These are phyloP conservation scores for Osmerus mordax DNA, from an alignment of 2,113 vertebrate species.

Conservation along the genomic window DNA sequence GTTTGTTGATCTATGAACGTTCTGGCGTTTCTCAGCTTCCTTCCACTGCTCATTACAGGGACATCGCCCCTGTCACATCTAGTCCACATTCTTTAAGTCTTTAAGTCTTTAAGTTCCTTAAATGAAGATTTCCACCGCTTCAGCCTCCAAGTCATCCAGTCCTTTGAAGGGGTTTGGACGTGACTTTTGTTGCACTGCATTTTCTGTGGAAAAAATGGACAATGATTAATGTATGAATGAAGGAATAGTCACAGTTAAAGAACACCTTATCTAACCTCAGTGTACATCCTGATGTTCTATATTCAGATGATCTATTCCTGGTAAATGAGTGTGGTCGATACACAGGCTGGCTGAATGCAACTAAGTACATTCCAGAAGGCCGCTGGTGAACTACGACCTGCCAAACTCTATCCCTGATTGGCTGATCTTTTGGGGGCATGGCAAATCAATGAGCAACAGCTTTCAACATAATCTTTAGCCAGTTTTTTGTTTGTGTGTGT, in stretches of 20 bases:
- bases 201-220: not conserved
- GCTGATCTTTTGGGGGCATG: conserved; percentile 32
- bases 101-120: conserved; percentile 37
- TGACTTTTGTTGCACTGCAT: conserved; percentile 5
- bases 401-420: conserved; percentile 45
- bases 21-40: conserved; percentile 26
- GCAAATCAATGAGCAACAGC: conserved; percentile 56
- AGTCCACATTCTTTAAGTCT: conserved; percentile 24
- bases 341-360: conserved; percentile 12
- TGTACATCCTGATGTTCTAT: conserved; percentile 46
- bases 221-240: not conserved
- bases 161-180: conserved; percentile 62
- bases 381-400: conserved; percentile 51
- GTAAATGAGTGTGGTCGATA: conserved; percentile 56
- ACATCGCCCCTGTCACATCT: conserved; percentile 1
- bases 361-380: conserved; percentile 54
- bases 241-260: too few relatives aligned
- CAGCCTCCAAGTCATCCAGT: conserved; percentile 65
- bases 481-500: not conserved
- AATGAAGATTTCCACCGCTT: conserved; percentile 75
- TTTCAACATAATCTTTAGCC: conserved; percentile 1
- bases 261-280: too few relatives aligned
- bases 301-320: conserved; percentile 34
- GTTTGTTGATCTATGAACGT: conserved; percentile 39
- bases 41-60: conserved; percentile 44